Evolutionary conservation across 2,113 vertebrate species (phyloP).

Genomic region (Carassius carassius): DNA sequence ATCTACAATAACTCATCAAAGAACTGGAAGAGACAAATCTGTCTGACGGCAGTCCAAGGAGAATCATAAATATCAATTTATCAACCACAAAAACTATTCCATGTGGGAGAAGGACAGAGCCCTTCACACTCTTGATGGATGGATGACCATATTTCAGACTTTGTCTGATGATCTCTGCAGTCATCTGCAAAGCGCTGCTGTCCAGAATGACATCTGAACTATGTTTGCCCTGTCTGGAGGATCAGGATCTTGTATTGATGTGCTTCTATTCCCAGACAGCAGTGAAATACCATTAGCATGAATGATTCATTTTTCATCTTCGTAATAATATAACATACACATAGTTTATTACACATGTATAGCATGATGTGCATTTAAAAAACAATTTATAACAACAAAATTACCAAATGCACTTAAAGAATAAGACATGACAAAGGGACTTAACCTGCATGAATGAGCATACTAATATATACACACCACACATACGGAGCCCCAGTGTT

Average conservation of each 20-base stretch:
- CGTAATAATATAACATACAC: neutral
- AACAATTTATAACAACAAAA: neutral
- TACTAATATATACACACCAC: neutral
- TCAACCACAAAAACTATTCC: neutral
- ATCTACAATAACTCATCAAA: neutral
- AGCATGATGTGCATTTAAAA: neutral
- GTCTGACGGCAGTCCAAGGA: neutral
- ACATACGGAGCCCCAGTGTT: neutral
- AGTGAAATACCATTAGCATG: neutral
- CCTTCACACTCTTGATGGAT: slow-evolving; percentile 8
- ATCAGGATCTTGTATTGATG: neutral
- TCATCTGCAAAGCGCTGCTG: slow-evolving; percentile 9
- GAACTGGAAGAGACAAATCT: neutral
- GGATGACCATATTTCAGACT: slow-evolving; percentile 25
- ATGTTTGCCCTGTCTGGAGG: neutral
- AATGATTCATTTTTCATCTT: neutral
- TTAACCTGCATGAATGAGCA: slow-evolving; percentile 1
- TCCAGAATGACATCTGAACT: neutral
- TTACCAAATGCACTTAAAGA: slow-evolving; percentile 3
- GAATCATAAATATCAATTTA: neutral
- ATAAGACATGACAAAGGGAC: neutral
- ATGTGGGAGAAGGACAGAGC: neutral
- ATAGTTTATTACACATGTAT: neutral
- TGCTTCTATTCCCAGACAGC: neutral
- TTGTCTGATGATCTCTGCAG: slow-evolving; percentile 11